Percentiles rank a stretch among this genome's conserved stretches.
These are phyloP conservation scores for Trichopoda pennipes DNA, from an alignment of 2,888 invertebrate species.

Conservation along the genomic window DNA sequence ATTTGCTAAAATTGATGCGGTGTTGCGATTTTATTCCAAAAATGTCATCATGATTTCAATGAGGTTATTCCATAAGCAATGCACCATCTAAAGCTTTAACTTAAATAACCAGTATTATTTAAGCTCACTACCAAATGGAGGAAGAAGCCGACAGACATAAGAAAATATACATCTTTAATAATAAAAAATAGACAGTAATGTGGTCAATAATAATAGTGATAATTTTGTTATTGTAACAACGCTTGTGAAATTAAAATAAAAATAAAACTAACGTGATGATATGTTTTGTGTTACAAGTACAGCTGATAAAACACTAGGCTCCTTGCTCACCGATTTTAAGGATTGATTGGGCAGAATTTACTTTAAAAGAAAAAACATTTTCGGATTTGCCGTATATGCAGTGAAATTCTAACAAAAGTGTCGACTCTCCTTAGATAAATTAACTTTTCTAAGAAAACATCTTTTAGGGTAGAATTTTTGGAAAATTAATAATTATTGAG, in stretches of 20 bases:
- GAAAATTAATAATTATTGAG: no score
- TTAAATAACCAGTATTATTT: background rate
- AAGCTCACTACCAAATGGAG: background rate
- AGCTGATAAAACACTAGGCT: background rate
- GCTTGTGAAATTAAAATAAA: background rate
- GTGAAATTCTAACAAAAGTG: no score
- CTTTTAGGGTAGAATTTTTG: no score
- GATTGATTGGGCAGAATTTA: no score
- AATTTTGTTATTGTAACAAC: background rate
- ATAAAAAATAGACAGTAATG: background rate
- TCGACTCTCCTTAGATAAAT: no score
- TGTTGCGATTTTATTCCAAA: constrained; percentile 14
- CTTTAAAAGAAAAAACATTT: no score
- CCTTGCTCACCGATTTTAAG: no score
- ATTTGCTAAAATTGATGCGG: background rate
- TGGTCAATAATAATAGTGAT: background rate
- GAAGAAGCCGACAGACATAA: background rate
- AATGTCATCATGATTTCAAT: constrained; percentile 47
- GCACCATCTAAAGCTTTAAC: background rate
- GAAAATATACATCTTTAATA: no score
- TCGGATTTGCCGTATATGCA: no score
- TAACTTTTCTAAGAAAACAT: no score
- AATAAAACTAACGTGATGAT: background rate
- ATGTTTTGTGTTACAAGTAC: background rate
- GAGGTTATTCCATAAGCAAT: background rate